phyloP scores from a whole-genome alignment of 2,113 vertebrate species.

The Sebastes fasciatus region DNA sequence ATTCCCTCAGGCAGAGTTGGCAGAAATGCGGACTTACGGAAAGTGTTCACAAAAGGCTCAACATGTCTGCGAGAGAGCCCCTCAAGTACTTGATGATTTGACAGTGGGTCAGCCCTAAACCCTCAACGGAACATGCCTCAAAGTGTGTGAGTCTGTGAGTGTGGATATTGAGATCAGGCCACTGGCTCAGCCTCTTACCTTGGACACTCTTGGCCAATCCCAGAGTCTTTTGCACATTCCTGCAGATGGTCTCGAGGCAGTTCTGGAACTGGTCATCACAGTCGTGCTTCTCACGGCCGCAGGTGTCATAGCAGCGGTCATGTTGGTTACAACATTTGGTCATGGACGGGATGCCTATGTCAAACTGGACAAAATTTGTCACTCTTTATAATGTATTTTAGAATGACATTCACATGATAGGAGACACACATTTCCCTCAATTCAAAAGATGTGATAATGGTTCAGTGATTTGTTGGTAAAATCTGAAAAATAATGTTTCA shows the following conservation, averaged over 20 bases:
- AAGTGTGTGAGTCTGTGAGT: no score
- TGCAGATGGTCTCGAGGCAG: slow-evolving; percentile 95
- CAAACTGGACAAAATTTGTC: slow-evolving; percentile 85
- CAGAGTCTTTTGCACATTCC: slow-evolving; percentile 91
- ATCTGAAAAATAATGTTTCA: neutral
- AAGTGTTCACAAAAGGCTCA: no score
- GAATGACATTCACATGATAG: neutral
- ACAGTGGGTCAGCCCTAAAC: no score
- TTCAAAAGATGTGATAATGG: neutral
- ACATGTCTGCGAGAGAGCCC: no score
- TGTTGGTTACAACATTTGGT: slow-evolving; percentile 97
- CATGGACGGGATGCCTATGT: slow-evolving; percentile 97
- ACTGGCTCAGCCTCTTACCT: slow-evolving; percentile 81
- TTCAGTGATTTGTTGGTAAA: neutral
- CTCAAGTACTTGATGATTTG: no score
- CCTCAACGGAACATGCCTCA: no score
- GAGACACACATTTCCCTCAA: neutral
- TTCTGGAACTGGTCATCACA: slow-evolving; percentile 94
- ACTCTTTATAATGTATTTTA: neutral
- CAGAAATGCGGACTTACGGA: no score
- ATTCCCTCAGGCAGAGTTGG: no score
- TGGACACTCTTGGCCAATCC: slow-evolving; percentile 91
- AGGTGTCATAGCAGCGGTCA: slow-evolving; percentile 95
- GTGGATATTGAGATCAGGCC: no score
- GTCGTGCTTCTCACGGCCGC: slow-evolving; percentile 90